phyloP scores from a whole-genome alignment of 2,113 vertebrate genomes.

The Azemiops feae region DNA sequence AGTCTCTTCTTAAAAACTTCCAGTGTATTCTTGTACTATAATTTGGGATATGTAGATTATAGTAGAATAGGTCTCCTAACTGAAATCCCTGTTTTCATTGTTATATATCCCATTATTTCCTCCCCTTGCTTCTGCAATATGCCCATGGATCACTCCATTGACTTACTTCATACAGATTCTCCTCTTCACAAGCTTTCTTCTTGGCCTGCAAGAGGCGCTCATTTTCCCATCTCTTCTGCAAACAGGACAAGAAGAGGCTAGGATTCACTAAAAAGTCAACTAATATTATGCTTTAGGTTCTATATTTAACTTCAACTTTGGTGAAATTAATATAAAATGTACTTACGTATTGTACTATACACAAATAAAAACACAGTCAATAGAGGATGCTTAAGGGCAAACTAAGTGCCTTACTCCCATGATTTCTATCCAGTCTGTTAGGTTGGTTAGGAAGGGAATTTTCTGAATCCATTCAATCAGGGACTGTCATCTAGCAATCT shows the following conservation, averaged over 20 bases:
- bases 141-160: not conserved
- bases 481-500: not conserved
- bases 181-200: constrained; percentile 56
- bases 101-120: not conserved
- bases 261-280: not conserved
- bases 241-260: not conserved
- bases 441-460: not conserved
- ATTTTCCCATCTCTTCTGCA: constrained; percentile 64
- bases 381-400: not conserved
- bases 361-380: not conserved
- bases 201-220: constrained; percentile 44
- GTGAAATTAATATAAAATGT: not conserved
- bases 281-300: not conserved
- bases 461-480: not conserved
- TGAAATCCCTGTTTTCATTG: not conserved
- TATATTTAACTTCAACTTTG: not conserved
- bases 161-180: constrained; percentile 66
- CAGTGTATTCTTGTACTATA: not conserved
- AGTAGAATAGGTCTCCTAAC: no score
- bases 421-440: not conserved
- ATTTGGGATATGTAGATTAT: not conserved
- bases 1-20: no score
- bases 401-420: not conserved
- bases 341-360: not conserved
- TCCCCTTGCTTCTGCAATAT: not conserved